Conservation (phyloP, 2,113 vertebrate species). For the Charina bottae region DNA sequence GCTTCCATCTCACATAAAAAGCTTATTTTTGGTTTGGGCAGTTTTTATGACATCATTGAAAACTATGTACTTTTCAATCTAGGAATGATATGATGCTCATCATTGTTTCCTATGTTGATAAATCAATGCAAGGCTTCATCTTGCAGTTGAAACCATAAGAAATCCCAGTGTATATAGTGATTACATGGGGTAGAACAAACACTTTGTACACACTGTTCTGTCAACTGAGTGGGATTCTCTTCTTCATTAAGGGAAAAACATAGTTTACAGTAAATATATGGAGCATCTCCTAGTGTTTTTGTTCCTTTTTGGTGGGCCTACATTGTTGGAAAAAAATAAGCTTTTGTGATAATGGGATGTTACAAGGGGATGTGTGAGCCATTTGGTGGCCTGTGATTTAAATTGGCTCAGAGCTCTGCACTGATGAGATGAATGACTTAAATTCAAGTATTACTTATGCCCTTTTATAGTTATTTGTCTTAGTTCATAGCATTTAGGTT, state of each 20-base stretch:
- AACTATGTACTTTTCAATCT: not conserved
- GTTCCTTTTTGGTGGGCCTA: not conserved
- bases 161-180: not conserved
- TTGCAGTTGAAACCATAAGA: not conserved
- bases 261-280: not conserved
- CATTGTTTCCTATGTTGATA: not conserved
- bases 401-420: fast-evolving
- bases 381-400: fast-evolving
- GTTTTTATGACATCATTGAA: not conserved
- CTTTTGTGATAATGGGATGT: no score
- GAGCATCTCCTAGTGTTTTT: fast-evolving
- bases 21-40: not conserved
- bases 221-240: not conserved
- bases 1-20: not conserved
- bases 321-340: not conserved
- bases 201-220: not conserved
- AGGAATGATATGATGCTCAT: no score
- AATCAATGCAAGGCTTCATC: not conserved
- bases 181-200: not conserved
- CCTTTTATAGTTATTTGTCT: no score
- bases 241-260: not conserved
- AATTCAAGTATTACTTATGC: no score
- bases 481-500: no score
- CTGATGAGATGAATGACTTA: conserved; percentile 41
- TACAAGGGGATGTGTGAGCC: not conserved